Evolutionary conservation across 2,888 invertebrate genomes (phyloP), one percentile per base, ranked within the genome.

Genomic region (Lepas anatifera): DNA sequence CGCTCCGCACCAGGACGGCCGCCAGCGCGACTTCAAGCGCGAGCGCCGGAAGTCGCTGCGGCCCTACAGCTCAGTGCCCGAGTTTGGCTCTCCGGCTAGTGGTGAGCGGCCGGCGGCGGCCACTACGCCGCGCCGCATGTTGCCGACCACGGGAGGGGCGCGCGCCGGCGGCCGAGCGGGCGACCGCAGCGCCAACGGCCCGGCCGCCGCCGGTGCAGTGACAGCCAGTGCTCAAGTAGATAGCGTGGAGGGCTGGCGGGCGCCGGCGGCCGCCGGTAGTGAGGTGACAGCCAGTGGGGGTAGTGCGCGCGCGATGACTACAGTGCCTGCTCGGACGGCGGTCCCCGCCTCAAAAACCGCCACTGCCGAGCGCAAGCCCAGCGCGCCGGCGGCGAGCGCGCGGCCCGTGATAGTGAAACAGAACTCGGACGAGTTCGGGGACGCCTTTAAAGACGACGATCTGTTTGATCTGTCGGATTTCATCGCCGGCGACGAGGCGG

Each of bases 391-490:
- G 41, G 35, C 32, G 58, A 18, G 32, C 32, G 35, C 58, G 4
- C 35, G 18, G 25, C 32, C 22, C 25, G 25, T 22, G 35, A 1
- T 58, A 18, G 22, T 22, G 22, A 66, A 66, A 29, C 66, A 39
- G 3, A 25, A 25, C 11, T 25, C 66, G 39, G 66, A 66, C 39
- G 66, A 66, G 4, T 66, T 66, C 25, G 66, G 39, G 16, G 66
- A 66, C 39, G 66, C 66, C 3, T 66, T 66, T 39, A 37, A 41
- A 16, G 66, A 66, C 66, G 39, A 39, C 27, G 66, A 66, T 25
- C 66, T 66, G 37, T 66, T 66, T 39, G 66, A 66, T 27, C 39
- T 66, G 66, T 66, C 66, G 22, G 66, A 66, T 29, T 66, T 66
- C 39, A 66, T 66, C 39, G 39, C 25, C 25, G 39, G n/a, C 39